phyloP scores from a whole-genome alignment of 2,888 invertebrate species.

The Nomada ferruginata region DNA sequence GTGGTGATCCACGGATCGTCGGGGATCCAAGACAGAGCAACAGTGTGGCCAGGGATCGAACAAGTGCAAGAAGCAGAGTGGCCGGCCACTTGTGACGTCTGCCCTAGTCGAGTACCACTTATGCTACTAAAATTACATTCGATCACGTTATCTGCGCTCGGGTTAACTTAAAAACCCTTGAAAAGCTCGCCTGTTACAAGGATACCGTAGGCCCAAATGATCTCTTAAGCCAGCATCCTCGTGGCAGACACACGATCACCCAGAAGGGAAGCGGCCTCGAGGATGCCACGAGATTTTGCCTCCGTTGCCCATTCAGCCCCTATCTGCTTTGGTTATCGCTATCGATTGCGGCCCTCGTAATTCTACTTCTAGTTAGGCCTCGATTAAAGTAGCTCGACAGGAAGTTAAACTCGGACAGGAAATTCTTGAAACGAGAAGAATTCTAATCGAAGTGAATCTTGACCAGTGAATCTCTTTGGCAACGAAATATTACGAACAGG shows the following conservation, averaged over 20 bases:
- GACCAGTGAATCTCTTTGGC: too few relatives aligned
- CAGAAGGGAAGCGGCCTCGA: constrained; percentile 34
- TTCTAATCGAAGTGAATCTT: neutral
- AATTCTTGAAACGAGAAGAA: neutral
- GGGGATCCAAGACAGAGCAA: constrained; percentile 58
- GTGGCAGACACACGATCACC: constrained; percentile 62
- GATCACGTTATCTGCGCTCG: constrained; percentile 81
- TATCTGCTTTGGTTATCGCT: constrained; percentile 16
- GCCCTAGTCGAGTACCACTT: constrained; percentile 83
- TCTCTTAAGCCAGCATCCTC: constrained; percentile 72
- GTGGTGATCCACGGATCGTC: constrained; percentile 54
- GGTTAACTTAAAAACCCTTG: constrained; percentile 81
- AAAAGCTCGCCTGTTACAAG: constrained; percentile 74
- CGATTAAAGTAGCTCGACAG: neutral
- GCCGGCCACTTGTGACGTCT: constrained; percentile 83
- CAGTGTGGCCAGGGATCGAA: constrained; percentile 71
- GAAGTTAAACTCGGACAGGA: neutral
- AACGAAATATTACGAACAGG: too few relatives aligned
- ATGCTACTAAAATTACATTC: constrained; percentile 84
- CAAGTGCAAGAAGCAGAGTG: constrained; percentile 79
- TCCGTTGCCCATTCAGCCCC: constrained; percentile 5
- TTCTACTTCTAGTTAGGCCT: constrained; percentile 3
- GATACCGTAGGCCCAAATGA: constrained; percentile 73
- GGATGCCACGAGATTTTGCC: constrained; percentile 20
- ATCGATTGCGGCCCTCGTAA: constrained; percentile 18